A percentile compares a stretch with the other conserved stretches of the same genome.
These are phyloP conservation scores for Heliocidaris tuberculata DNA, from an alignment of 35 echinoderm and acorn worm genomes.

Conservation along the genomic window DNA sequence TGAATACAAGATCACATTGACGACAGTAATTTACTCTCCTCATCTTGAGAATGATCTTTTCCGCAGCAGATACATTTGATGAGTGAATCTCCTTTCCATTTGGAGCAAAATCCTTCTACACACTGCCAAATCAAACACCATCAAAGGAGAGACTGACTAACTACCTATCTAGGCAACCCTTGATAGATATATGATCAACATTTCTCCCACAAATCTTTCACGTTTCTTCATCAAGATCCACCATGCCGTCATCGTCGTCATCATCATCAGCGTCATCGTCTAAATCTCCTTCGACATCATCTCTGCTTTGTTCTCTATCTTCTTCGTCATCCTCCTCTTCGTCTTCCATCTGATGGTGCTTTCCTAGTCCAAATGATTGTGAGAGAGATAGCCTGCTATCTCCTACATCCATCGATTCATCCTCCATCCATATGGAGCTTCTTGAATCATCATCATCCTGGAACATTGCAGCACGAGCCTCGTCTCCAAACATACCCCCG, in stretches of 20 bases:
- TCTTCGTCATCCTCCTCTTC: constrained; percentile 37
- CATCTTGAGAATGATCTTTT: no score
- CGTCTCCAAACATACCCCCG: constrained; percentile 1
- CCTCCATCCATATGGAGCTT: not conserved
- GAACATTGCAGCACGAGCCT: constrained; percentile 8
- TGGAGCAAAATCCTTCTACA: no score
- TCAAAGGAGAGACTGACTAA: no score
- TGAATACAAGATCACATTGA: no score
- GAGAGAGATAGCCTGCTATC: not conserved
- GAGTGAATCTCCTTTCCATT: no score
- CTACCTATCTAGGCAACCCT: not conserved
- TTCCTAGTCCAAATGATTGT: constrained; percentile 6
- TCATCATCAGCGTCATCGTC: constrained; percentile 34
- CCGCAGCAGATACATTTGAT: no score
- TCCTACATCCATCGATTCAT: not conserved
- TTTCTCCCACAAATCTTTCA: not conserved
- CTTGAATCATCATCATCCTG: constrained; percentile 41
- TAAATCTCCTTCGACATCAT: constrained; percentile 49
- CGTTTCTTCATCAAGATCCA: constrained; percentile 44
- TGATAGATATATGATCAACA: not conserved
- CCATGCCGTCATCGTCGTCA: constrained; percentile 12
- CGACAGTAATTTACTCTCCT: no score
- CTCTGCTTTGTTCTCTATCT: constrained; percentile 50
- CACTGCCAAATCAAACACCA: no score
- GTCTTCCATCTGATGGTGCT: not conserved